Percentiles rank a stretch among this genome's conserved stretches.
These are phyloP conservation scores for Podilymbus podiceps DNA, from an alignment of 2,113 vertebrate genomes.

Conservation along the genomic window DNA sequence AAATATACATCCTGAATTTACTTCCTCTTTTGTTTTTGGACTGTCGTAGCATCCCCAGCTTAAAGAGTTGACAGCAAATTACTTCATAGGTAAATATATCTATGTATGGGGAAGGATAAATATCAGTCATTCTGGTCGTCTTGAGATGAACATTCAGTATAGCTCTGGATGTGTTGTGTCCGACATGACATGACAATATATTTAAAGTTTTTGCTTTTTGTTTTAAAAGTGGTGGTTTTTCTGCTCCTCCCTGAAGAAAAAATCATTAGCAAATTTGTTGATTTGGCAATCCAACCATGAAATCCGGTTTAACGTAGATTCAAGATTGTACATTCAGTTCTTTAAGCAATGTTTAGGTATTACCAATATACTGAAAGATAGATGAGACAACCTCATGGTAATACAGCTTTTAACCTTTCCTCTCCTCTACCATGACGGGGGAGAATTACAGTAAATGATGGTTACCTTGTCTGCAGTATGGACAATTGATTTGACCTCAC, in stretches of 20 bases:
- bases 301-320: not conserved
- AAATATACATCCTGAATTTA: slow-evolving; percentile 46
- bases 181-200: not conserved
- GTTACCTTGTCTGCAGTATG: slow-evolving; percentile 79
- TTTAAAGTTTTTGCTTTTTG: not conserved
- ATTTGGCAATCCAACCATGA: not conserved
- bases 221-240: not conserved
- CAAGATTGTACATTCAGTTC: slow-evolving; percentile 23
- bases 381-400: slow-evolving; percentile 72
- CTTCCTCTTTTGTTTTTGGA: not conserved
- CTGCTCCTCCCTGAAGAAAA: not conserved
- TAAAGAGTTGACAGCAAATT: not conserved
- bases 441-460: slow-evolving; percentile 91
- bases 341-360: slow-evolving; percentile 72
- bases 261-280: not conserved
- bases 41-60: not conserved
- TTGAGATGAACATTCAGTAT: not conserved
- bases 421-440: slow-evolving; percentile 85
- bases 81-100: not conserved
- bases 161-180: not conserved
- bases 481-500: slow-evolving; percentile 88
- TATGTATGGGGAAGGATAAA: not conserved
- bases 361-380: slow-evolving; percentile 73
- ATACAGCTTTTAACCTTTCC: slow-evolving; percentile 86
- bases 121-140: not conserved